Evolutionary conservation across 2,888 invertebrate species (phyloP).

Genomic region (Phortica magna): DNA sequence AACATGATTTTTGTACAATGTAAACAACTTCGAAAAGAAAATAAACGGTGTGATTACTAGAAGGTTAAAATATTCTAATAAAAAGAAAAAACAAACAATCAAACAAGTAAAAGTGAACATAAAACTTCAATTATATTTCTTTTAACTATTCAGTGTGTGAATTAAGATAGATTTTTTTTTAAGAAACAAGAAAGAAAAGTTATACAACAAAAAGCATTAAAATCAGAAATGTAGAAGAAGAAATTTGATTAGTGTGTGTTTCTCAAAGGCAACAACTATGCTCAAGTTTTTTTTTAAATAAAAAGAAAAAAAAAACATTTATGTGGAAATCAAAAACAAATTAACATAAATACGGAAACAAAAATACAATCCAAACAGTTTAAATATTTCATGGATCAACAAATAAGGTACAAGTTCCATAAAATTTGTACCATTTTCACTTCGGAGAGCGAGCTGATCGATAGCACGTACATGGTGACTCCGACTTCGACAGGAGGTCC

Average conservation of each 20-base stretch:
- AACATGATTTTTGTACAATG: conserved; percentile 16
- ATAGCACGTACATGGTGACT: conserved; percentile 98
- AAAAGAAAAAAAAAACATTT: conserved; percentile 34
- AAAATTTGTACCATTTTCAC: conserved; percentile 93
- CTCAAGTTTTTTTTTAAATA: conserved; percentile 10
- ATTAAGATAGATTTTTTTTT: too few relatives aligned
- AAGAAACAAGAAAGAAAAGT: too few relatives aligned
- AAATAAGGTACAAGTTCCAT: conserved; percentile 68
- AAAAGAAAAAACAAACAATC: neutral
- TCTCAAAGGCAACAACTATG: neutral
- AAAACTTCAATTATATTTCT: too few relatives aligned
- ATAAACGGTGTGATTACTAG: neutral
- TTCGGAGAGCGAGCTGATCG: conserved; percentile 98
- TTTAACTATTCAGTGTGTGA: too few relatives aligned
- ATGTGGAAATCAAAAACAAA: conserved; percentile 35
- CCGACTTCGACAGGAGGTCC: conserved; percentile 98
- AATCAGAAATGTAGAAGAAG: too few relatives aligned
- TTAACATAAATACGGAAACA: conserved; percentile 40
- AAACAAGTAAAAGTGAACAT: neutral
- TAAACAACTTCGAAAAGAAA: neutral
- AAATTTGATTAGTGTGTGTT: too few relatives aligned
- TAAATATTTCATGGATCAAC: conserved; percentile 34
- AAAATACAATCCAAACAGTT: conserved; percentile 40
- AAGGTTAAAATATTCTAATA: neutral
- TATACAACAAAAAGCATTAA: too few relatives aligned